Percentiles rank a stretch among this genome's conserved stretches.
These are phyloP conservation scores for Bombus breviceps DNA, from an alignment of 1,140 invertebrate species.

Conservation along the genomic window DNA sequence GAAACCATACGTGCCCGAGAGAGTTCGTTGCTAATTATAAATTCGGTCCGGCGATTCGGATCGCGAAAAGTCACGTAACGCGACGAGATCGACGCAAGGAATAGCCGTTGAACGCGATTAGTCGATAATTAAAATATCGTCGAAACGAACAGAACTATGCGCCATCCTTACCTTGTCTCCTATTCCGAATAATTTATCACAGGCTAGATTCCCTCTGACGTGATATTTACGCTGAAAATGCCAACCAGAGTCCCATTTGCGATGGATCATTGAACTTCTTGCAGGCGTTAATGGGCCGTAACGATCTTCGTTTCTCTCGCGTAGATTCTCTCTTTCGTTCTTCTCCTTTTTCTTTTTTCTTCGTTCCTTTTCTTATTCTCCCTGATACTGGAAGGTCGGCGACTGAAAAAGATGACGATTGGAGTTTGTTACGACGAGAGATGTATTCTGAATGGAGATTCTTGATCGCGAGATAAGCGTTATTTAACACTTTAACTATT, in stretches of 20 bases:
- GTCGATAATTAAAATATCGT: conserved; percentile 32
- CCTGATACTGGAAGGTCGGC: neutral
- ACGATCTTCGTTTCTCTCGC: neutral
- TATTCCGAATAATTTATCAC: conserved; percentile 23
- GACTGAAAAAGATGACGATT: neutral
- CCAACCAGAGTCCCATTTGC: neutral
- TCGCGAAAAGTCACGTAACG: conserved; percentile 35
- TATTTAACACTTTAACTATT: neutral
- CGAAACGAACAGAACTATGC: no score
- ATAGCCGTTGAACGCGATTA: conserved; percentile 20
- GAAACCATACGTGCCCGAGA: conserved; percentile 39
- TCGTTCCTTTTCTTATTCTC: no score
- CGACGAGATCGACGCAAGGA: neutral
- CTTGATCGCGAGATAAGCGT: neutral
- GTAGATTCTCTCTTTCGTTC: neutral
- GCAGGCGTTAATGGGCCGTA: neutral
- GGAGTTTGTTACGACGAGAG: neutral
- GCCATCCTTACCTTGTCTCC: neutral
- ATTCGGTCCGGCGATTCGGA: conserved; percentile 17
- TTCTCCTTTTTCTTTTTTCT: neutral
- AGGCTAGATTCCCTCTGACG: neutral
- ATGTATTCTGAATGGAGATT: neutral
- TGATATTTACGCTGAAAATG: conserved; percentile 4
- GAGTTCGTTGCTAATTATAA: conserved; percentile 45
- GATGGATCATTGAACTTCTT: conserved; percentile 1